Evolutionary conservation across 2,888 invertebrate species (phyloP), one percentile per base, ranked within the genome.

Genomic region (Dolichomitus sp.): DNA sequence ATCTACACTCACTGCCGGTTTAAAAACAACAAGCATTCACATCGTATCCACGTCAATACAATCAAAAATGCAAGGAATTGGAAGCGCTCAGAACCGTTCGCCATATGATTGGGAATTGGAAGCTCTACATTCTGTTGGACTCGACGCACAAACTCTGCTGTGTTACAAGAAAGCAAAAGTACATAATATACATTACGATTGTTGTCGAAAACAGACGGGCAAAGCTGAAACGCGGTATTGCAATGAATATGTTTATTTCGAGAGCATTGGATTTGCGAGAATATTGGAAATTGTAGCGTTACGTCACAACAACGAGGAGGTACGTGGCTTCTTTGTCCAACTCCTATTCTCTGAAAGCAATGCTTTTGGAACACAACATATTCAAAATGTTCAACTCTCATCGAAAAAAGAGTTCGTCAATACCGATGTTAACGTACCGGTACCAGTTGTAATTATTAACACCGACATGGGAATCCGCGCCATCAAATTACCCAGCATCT

Each of bases 311-410:
- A 27, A 27, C 7, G 12, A 57, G 27, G 27, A 23, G 14, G 30
- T 57, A 9, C 27, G 57, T 23, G 57, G 57, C 57, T 27, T 57
- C 57, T 27, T 57, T 27, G 30, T 57, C 57, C 57, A 57, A 57
- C 27, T 27, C 11, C 57, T 57, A 14, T 2, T 27, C 9, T 14
- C 14, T 30, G 0, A 9, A 23, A 14, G 27, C 27, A 27, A 57
- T 57, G 30, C 57, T 57, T 57, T 27, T 14, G 57, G 57, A 14
- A 11, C 30, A 9, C 57, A 11, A 57, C 57, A 57, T 27, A 57
- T 57, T 27, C 57, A 57, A 27, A 57, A 57, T 57, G 57, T 57
- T 27, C 27, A 57, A 57, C 30, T 5, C 6, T 9, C 42, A 12
- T 42, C 42, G 12, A 42, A 42, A 42, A 42, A 42, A 42, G 42